Evolutionary conservation across 2,888 invertebrate species (phyloP).

Genomic region (Colletes collaris): DNA sequence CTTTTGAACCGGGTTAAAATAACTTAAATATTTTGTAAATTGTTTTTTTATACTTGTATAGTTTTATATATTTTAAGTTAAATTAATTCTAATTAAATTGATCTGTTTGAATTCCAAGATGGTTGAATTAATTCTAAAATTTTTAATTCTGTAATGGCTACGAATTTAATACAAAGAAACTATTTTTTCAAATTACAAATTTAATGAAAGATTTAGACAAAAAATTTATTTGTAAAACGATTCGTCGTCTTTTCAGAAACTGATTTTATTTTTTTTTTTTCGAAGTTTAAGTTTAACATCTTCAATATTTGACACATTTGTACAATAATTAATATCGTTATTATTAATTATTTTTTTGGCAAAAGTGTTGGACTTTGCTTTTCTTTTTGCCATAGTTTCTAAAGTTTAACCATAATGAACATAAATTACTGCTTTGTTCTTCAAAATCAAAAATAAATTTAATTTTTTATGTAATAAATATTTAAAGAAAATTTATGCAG

Average conservation of each 20-base stretch:
- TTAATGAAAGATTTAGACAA: constrained; percentile 9
- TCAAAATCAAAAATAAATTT: background rate
- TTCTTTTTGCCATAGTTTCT: constrained; percentile 1
- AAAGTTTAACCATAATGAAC: constrained; percentile 1
- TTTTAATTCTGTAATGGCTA: constrained; percentile 10
- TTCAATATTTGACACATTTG: constrained; percentile 10
- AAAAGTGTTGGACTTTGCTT: constrained; percentile 13
- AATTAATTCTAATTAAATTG: no score
- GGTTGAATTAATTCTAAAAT: constrained; percentile 25
- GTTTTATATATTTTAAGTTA: constrained; percentile 13
- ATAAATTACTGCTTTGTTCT: background rate
- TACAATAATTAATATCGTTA: constrained; percentile 3
- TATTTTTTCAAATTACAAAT: background rate
- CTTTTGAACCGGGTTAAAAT: constrained; percentile 65
- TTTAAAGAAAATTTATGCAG: background rate
- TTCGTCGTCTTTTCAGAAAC: no score
- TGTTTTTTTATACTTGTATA: constrained; percentile 35
- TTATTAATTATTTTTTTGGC: constrained; percentile 2
- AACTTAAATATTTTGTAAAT: constrained; percentile 37
- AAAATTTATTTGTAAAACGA: background rate
- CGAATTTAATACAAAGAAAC: background rate
- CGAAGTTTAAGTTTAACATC: constrained; percentile 18
- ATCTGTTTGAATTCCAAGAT: constrained; percentile 38
- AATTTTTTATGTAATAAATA: constrained; percentile 3
- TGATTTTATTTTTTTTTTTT: constrained; percentile 10